Conservation (phyloP, 2,797 vertebrate genomes). For the Acrossocheilus wenchowensis region DNA sequence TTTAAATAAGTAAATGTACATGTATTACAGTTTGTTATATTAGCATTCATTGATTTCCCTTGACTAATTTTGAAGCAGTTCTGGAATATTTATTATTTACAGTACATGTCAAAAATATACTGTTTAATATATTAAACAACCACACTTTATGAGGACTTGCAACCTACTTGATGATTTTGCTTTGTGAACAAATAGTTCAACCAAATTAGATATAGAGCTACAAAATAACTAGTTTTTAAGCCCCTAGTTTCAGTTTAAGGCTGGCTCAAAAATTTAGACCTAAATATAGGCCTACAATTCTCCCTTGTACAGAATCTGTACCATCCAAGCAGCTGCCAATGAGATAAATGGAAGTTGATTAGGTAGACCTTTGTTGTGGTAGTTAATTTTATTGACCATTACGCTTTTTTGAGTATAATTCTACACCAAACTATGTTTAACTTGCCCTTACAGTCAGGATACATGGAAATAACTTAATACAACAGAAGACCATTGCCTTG, state of each 20-base stretch:
- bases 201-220: neutral
- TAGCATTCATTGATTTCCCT: no score
- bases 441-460: neutral
- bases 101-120: no score
- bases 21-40: no score
- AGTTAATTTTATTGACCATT: neutral
- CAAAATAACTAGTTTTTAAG: neutral
- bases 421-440: neutral
- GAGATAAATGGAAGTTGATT: neutral
- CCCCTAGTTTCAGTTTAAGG: neutral
- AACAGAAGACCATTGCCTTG: conserved; percentile 12
- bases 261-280: neutral
- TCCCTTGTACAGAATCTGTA: neutral
- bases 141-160: neutral
- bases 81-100: neutral
- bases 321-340: neutral
- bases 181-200: neutral
- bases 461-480: neutral
- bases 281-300: no score
- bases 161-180: neutral
- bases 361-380: neutral
- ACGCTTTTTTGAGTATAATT: neutral
- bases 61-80: no score
- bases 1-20: no score
- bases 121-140: neutral